Conservation (phyloP, 2,797 vertebrate species). For the Scolopax bukidnonensis region DNA sequence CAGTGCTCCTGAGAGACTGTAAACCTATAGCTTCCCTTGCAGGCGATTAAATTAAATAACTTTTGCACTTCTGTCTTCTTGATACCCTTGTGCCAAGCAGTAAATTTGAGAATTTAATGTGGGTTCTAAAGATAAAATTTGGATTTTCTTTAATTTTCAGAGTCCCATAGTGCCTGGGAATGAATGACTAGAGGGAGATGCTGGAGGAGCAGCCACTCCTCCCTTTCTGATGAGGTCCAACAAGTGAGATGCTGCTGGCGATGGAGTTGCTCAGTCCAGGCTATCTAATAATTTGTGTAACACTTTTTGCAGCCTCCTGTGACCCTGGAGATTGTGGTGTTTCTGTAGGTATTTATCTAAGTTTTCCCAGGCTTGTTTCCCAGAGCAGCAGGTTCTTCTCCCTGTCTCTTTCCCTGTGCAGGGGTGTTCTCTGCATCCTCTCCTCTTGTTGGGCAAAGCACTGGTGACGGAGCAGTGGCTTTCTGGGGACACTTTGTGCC, state of each 20-base stretch:
- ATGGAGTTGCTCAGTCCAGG: fast-evolving
- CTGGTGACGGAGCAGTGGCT: not conserved
- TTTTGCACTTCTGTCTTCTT: not conserved
- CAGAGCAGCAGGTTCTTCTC: not conserved
- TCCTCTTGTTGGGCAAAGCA: slow-evolving; percentile 41
- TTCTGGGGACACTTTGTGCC: not conserved
- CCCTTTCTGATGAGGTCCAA: not conserved
- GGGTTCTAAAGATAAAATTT: not conserved
- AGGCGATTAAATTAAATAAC: not conserved
- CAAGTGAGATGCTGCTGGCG: not conserved
- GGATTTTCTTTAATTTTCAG: not conserved
- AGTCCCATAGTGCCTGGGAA: not conserved
- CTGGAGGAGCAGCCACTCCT: not conserved
- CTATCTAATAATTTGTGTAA: not conserved
- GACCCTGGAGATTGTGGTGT: not conserved
- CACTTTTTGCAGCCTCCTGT: not conserved
- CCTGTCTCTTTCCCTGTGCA: not conserved
- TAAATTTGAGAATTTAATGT: not conserved
- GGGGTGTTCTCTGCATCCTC: not conserved
- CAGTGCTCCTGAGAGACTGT: fast-evolving
- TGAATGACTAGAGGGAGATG: not conserved
- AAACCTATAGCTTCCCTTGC: not conserved
- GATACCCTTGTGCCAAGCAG: not conserved
- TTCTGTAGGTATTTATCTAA: not conserved
- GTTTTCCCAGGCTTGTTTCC: not conserved